Evolutionary conservation across 2,888 invertebrate genomes (phyloP), one percentile per base, ranked within the genome.

Genomic region (Ophonus ardosiacus): DNA sequence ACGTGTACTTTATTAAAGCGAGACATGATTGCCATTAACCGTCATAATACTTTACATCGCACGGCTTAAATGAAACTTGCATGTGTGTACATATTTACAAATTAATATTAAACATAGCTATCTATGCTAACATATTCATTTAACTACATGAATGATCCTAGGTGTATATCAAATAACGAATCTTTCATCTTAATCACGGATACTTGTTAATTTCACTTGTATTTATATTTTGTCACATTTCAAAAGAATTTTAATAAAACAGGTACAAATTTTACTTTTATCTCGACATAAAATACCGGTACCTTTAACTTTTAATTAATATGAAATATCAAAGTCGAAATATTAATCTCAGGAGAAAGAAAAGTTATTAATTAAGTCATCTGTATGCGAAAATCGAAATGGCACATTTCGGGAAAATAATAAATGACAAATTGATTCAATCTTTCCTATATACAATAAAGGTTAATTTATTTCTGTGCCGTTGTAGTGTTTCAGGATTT

Each of bases 1-100:
- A 59, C 83, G 43, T 76, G 74, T 83, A 83, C 83, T 83, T 83
- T 83, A 74, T 74, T 83, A 83, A 83, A 83, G 74, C 74, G 40
- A 74, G 71, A 76, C 83, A 40, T 76, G 74, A 83, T 83, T 83
- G 83, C 83, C 81, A 68, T 81, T 81, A 68, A 59, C 76, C n/a
- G 74, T 76, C 15, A 31, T 76, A 76, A 83, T 83, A 83, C 83
- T 83, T 74, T 83, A 61, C 81, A 65, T 10, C 61, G 18, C 51
- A 21, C 8, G 18, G 57, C 57, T 56, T 57, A 56, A 78, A 57
- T 31, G 56, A 31, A 78, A 78, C 78, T 76, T 78, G 57, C 57
- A 57, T 18, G 18, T 68, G 18, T 74, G 71, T 74, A 74, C 71
- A 40, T 31, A 79, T 8, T 59, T 79, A 57, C 79, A 57, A 74